A percentile compares a stretch with the other conserved stretches of the same genome.
Evolutionary conservation across 2,888 invertebrate species (phyloP).

Genomic region (Macrosoma leucophasiata): DNA sequence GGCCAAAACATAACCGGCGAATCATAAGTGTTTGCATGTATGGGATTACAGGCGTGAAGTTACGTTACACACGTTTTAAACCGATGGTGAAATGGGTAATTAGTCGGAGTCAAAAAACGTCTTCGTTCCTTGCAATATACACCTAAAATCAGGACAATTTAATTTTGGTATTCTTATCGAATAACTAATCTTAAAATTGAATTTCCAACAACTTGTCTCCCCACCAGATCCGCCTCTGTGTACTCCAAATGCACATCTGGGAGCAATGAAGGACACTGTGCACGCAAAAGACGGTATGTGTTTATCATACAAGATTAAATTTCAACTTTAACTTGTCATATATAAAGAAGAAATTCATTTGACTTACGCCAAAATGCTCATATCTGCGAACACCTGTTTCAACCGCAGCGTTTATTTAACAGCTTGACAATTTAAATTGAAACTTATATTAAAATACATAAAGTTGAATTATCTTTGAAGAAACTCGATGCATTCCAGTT

Average conservation of each 20-base stretch:
- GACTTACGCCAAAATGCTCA: slow-evolving; percentile 34
- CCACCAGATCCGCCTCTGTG: slow-evolving; percentile 59
- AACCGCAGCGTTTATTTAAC: slow-evolving; percentile 56
- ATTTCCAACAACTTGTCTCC: slow-evolving; percentile 48
- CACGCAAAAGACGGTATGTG: slow-evolving; percentile 33
- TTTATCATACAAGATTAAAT: slow-evolving; percentile 18
- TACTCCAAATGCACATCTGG: slow-evolving; percentile 70
- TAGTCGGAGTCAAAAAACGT: no score
- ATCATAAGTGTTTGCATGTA: no score
- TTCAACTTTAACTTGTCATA: slow-evolving; percentile 1
- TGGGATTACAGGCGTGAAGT: no score
- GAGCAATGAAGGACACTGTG: slow-evolving; percentile 50
- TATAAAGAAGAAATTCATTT: slow-evolving; percentile 25
- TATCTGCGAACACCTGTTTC: slow-evolving; percentile 70
- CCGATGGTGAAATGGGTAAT: no score
- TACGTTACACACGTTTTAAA: no score
- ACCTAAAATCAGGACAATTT: no score
- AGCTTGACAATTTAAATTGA: slow-evolving; percentile 26
- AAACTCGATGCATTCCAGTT: slow-evolving; percentile 56
- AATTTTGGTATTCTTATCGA: no score
- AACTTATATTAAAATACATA: slow-evolving; percentile 11
- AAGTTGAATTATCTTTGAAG: slow-evolving; percentile 29
- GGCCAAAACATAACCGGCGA: no score
- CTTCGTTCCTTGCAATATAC: no score
- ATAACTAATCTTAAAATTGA: no score